Evolutionary conservation across 2,888 invertebrate genomes (phyloP).

Genomic region (Sinopyrophorus schimmeli): DNA sequence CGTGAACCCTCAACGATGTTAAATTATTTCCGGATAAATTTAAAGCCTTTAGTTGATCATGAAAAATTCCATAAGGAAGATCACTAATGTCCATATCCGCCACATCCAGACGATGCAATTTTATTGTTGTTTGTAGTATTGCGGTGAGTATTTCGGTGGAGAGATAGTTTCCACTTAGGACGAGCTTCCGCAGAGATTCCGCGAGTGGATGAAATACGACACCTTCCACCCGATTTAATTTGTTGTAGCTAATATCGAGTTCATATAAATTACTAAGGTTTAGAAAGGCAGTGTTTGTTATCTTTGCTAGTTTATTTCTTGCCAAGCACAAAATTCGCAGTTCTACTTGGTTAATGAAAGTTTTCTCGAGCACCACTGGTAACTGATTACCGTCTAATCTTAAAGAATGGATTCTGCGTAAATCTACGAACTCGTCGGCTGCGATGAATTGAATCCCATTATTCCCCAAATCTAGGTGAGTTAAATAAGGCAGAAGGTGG

Average conservation of each 20-base stretch:
- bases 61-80: constrained; percentile 63
- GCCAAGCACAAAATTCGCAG: constrained; percentile 64
- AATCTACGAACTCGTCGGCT: constrained; percentile 71
- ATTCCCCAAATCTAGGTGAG: constrained; percentile 75
- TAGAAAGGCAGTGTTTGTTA: constrained; percentile 73
- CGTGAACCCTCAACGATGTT: constrained; percentile 60
- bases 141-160: constrained; percentile 61
- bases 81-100: constrained; percentile 63
- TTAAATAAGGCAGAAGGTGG: constrained; percentile 72
- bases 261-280: constrained; percentile 70
- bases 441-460: constrained; percentile 77
- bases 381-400: constrained; percentile 77
- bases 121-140: constrained; percentile 62
- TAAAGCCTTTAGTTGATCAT: constrained; percentile 64
- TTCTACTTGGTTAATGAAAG: constrained; percentile 64
- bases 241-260: constrained; percentile 77
- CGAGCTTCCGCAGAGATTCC: constrained; percentile 65
- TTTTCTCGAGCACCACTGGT: constrained; percentile 73
- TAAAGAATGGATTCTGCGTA: constrained; percentile 66
- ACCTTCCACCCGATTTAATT: constrained; percentile 69
- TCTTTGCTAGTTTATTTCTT: constrained; percentile 73
- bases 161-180: constrained; percentile 72
- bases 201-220: constrained; percentile 64
- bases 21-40: constrained; percentile 77
- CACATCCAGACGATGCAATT: constrained; percentile 62